phyloP scores from a whole-genome alignment of 1,140 invertebrate species.

The Lepidurus apus region DNA sequence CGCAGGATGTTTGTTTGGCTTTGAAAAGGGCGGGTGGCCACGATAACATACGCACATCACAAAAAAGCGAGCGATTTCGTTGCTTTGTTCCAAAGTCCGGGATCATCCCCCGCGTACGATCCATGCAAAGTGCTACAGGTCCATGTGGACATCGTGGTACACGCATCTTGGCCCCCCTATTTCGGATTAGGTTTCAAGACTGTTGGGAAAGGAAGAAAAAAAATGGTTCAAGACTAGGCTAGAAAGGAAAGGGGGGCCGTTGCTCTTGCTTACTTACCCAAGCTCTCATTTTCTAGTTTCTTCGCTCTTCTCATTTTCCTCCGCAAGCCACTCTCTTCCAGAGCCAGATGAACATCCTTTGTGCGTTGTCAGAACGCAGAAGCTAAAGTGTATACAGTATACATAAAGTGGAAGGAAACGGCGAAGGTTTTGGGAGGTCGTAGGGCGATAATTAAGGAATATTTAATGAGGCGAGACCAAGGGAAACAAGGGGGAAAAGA shows the following conservation, averaged over 20 bases:
- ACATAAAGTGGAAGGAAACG: neutral
- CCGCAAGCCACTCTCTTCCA: neutral
- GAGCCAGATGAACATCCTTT: neutral
- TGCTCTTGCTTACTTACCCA: neutral
- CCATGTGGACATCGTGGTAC: too few species aligned
- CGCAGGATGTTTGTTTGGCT: too few species aligned
- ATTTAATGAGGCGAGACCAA: neutral
- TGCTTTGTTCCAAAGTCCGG: too few species aligned
- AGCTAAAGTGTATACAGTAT: neutral
- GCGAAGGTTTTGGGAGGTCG: too few species aligned
- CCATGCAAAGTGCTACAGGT: too few species aligned
- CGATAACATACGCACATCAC: too few species aligned
- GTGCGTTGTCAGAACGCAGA: slow-evolving; percentile 18
- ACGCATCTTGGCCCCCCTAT: too few species aligned
- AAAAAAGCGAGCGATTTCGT: too few species aligned
- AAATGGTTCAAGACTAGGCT: neutral
- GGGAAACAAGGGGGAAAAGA: neutral
- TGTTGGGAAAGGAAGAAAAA: neutral
- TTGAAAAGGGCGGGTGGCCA: too few species aligned
- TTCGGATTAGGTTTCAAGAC: too few species aligned
- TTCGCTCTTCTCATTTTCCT: neutral
- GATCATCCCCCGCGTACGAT: too few species aligned
- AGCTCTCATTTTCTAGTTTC: neutral
- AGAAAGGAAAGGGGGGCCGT: neutral
- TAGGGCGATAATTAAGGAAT: neutral